Evolutionary conservation across 2,797 vertebrate genomes (phyloP).

Genomic region (Aselliscus stoliczkanus): DNA sequence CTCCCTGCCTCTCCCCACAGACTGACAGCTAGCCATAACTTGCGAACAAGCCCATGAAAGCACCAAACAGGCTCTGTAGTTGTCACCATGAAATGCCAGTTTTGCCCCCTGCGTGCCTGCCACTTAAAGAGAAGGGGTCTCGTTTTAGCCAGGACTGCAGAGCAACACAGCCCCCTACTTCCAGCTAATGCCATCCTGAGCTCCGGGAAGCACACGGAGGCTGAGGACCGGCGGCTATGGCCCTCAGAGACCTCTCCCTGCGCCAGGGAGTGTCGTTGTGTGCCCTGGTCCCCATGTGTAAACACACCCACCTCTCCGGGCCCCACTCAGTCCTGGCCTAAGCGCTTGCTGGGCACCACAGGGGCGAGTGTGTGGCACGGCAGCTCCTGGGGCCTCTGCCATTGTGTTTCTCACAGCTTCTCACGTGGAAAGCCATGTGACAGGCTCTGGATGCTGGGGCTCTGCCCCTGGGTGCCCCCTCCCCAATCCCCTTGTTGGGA

Average conservation of each 20-base stretch:
- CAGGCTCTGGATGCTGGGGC: background rate
- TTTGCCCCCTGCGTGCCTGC: background rate
- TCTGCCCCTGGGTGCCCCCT: background rate
- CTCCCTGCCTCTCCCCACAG: background rate
- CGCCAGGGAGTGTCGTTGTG: background rate
- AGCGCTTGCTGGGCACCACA: background rate
- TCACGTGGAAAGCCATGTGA: background rate
- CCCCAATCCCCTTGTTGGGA: background rate
- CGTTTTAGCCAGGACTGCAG: background rate
- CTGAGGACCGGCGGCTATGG: fast-evolving
- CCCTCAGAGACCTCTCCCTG: background rate
- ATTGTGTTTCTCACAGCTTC: background rate
- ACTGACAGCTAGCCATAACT: background rate
- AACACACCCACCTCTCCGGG: background rate
- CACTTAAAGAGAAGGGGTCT: background rate
- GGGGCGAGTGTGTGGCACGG: fast-evolving
- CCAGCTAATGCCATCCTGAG: background rate
- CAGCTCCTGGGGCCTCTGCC: background rate
- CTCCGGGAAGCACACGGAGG: fast-evolving
- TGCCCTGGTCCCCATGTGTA: background rate
- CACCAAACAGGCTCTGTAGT: background rate
- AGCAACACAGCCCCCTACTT: too few species aligned
- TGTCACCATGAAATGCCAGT: background rate
- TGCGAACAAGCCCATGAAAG: background rate
- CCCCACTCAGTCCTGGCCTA: background rate